Percentiles rank a stretch among this genome's conserved stretches.
Evolutionary conservation across 2,888 invertebrate genomes (phyloP).

Genomic region (Furcula furcula): DNA sequence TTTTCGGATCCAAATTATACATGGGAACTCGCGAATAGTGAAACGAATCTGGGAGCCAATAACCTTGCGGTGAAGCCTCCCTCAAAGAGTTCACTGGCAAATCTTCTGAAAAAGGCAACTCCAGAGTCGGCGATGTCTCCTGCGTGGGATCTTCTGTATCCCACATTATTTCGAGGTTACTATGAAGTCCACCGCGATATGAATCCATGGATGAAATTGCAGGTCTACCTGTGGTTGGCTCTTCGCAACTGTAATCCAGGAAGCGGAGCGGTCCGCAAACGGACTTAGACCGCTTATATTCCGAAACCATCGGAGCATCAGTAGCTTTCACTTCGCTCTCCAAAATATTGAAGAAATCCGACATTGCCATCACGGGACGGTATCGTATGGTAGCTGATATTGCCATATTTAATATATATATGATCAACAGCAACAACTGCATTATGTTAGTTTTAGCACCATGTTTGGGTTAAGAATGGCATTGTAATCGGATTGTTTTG

Average conservation of each 20-base stretch:
- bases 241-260: conserved; percentile 4
- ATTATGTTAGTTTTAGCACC: conserved; percentile 1
- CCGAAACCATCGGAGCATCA: no score
- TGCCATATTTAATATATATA: not conserved
- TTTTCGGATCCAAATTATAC: no score
- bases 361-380: not conserved
- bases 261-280: conserved; percentile 1
- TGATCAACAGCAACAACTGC: conserved; percentile 5
- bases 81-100: no score
- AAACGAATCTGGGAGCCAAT: no score
- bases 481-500: conserved; percentile 12
- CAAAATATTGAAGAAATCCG: not conserved
- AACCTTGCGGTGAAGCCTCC: no score
- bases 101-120: not conserved
- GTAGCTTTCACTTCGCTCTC: not conserved
- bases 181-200: not conserved
- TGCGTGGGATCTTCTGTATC: not conserved
- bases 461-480: conserved; percentile 5
- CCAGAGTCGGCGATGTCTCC: not conserved
- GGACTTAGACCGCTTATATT: no score
- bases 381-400: not conserved
- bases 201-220: no score
- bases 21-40: no score
- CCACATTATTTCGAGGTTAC: conserved; percentile 1
- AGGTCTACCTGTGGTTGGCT: conserved; percentile 1